Evolutionary conservation across 2,888 invertebrate genomes (phyloP), one percentile per base, ranked within the genome.

Genomic region (Rhabditophanes sp.): DNA sequence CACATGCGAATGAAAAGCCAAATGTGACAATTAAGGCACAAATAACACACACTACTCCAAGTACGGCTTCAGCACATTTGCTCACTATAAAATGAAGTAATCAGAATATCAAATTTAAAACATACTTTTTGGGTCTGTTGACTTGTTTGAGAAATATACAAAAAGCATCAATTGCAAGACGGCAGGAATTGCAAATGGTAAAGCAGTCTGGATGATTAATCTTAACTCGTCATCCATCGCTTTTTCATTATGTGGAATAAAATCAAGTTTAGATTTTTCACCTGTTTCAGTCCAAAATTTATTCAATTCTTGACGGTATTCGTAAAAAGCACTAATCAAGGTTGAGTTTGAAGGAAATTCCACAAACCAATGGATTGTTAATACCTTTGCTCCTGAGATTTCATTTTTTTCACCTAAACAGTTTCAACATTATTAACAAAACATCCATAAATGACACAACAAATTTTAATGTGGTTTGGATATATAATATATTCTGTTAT

Each of bases 211-310:
- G 40, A 61, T 61, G 27, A 61, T 62, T 29, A 58, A 48, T 25
- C 49, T 36, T 44, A 61, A 52, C 36, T 61, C 61, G 41, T 61
- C 61, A 39, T 61, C 61, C 61, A 61, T 61, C 16, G 61, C 61
- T 27, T 53, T 52, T 39, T 61, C 61, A 31, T 61, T 61, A 43
- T 61, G 61, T 20, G 61, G 59, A 33, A 61, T 58, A 30, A 62
- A 62, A 17, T 53, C 42, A 18, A 61, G 50, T 16, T 54, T 46
- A 14, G 49, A 48, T 15, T 50, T 42, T n/a, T 43, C 41, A 5
- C 54, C 45, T 28, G 56, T 53, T 4, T 27, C 29, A 18, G 53
- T 45, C 61, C 61, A 61, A 35, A 51, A 61, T 15, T 42, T 35
- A 30, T 52, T 56, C 17, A 62, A 37, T 12, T 35, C 33, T n/a